phyloP scores from a whole-genome alignment of 2,888 invertebrate species.

The Napeogenes sylphis region DNA sequence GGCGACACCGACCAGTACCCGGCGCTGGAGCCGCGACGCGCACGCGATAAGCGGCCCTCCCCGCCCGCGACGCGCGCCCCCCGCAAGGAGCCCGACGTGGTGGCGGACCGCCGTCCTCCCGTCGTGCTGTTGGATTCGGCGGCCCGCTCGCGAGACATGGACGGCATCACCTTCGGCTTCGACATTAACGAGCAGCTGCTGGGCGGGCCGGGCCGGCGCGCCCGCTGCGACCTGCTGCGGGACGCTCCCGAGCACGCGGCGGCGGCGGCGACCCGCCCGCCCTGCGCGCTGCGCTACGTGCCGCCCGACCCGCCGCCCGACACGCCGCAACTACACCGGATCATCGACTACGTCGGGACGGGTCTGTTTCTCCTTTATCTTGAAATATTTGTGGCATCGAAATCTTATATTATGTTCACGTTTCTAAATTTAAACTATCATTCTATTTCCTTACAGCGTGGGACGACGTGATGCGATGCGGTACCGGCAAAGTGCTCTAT shows the following conservation, averaged over 20 bases:
- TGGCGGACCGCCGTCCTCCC: slow-evolving; percentile 79
- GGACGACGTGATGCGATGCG: slow-evolving; percentile 82
- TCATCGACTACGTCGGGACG: slow-evolving; percentile 61
- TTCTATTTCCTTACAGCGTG: slow-evolving; percentile 77
- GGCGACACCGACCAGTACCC: slow-evolving; percentile 41
- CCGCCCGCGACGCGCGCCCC: slow-evolving; percentile 31
- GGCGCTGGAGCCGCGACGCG: slow-evolving; percentile 39
- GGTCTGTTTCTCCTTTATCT: slow-evolving; percentile 39
- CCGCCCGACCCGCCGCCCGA: slow-evolving; percentile 39
- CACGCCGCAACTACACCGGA: slow-evolving; percentile 47
- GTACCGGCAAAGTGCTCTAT: slow-evolving; percentile 67
- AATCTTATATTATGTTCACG: not conserved
- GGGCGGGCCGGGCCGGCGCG: slow-evolving; percentile 52
- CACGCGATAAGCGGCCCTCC: slow-evolving; percentile 40
- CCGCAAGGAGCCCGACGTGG: slow-evolving; percentile 56
- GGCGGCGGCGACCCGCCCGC: slow-evolving; percentile 35
- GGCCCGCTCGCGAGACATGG: slow-evolving; percentile 72
- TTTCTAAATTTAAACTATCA: not conserved
- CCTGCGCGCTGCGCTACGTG: slow-evolving; percentile 43
- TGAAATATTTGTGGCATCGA: not conserved
- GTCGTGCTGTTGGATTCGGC: slow-evolving; percentile 85
- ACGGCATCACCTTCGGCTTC: slow-evolving; percentile 88
- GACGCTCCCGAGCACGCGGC: slow-evolving; percentile 35
- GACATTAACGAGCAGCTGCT: slow-evolving; percentile 86
- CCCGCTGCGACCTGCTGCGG: slow-evolving; percentile 34